A percentile compares a stretch with the other conserved stretches of the same genome.
Evolutionary conservation across 2,888 invertebrate genomes (phyloP).

Genomic region (Morpho deidamia): DNA sequence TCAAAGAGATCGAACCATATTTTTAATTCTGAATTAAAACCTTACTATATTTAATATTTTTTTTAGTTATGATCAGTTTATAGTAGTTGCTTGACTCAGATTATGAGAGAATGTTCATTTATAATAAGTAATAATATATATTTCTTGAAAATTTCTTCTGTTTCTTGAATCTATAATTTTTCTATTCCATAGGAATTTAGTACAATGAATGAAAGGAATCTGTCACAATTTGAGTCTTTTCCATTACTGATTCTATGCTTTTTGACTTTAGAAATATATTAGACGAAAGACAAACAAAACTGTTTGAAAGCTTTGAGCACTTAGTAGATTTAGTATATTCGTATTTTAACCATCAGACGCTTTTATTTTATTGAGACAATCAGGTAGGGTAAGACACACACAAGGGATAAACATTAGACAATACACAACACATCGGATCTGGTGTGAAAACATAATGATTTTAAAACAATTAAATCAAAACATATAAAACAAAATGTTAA

Average conservation of each 20-base stretch:
- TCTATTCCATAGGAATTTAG: too few species aligned
- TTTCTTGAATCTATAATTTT: too few species aligned
- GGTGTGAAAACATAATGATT: slow-evolving; percentile 71
- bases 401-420: slow-evolving; percentile 94
- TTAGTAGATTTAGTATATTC: slow-evolving; percentile 49
- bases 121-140: too few species aligned
- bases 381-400: slow-evolving; percentile 89
- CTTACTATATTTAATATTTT: slow-evolving; percentile 9
- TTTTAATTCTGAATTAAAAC: slow-evolving; percentile 25
- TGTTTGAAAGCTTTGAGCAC: slow-evolving; percentile 68
- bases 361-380: slow-evolving; percentile 71
- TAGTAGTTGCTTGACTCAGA: slow-evolving; percentile 42
- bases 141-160: not conserved
- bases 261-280: slow-evolving; percentile 40
- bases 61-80: slow-evolving; percentile 1
- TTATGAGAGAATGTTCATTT: slow-evolving; percentile 57
- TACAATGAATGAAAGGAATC: slow-evolving; percentile 23
- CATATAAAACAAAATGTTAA: slow-evolving; percentile 43
- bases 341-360: slow-evolving; percentile 46
- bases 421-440: slow-evolving; percentile 86
- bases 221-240: slow-evolving; percentile 62
- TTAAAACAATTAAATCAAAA: slow-evolving; percentile 47
- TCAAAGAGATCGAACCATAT: slow-evolving; percentile 32
- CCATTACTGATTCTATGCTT: slow-evolving; percentile 40
- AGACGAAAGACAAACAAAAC: slow-evolving; percentile 71